Evolutionary conservation across 2,888 invertebrate genomes (phyloP).

Genomic region (Gerosis bhagava): DNA sequence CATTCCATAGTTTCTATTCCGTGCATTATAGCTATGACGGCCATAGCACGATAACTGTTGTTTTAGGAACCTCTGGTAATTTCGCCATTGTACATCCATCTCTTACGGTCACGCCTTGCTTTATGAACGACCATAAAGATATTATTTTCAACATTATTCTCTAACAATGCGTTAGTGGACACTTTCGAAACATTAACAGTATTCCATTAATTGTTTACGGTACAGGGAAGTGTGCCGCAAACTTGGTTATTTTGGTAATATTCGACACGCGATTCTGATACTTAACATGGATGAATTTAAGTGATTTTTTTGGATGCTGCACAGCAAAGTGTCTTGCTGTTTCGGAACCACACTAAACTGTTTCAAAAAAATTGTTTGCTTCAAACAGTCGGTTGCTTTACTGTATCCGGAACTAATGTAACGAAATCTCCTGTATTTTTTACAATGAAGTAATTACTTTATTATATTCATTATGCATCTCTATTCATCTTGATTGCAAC

Average conservation of each 20-base stretch:
- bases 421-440: no score
- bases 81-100: constrained; percentile 44
- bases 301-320: constrained; percentile 1
- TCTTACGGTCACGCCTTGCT: constrained; percentile 46
- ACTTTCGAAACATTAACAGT: constrained; percentile 44
- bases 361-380: constrained; percentile 32
- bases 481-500: no score
- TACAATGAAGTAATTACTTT: no score
- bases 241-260: constrained; percentile 10
- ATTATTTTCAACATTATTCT: constrained; percentile 48
- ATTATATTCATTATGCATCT: no score
- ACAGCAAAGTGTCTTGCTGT: constrained; percentile 48
- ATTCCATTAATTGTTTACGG: constrained; percentile 36
- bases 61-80: constrained; percentile 48
- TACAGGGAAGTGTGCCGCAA: constrained; percentile 38
- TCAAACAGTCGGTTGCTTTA: constrained; percentile 7
- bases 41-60: constrained; percentile 44
- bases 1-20: constrained; percentile 58
- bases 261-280: constrained; percentile 9
- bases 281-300: not conserved
- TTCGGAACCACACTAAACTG: constrained; percentile 59
- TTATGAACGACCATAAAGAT: constrained; percentile 41
- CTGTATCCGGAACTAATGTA: constrained; percentile 8
- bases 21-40: constrained; percentile 46
- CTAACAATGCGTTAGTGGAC: constrained; percentile 55